Evolutionary conservation across 92 coral and sea anemone species (phyloP).

Genomic region (Virgularia gustaviana): DNA sequence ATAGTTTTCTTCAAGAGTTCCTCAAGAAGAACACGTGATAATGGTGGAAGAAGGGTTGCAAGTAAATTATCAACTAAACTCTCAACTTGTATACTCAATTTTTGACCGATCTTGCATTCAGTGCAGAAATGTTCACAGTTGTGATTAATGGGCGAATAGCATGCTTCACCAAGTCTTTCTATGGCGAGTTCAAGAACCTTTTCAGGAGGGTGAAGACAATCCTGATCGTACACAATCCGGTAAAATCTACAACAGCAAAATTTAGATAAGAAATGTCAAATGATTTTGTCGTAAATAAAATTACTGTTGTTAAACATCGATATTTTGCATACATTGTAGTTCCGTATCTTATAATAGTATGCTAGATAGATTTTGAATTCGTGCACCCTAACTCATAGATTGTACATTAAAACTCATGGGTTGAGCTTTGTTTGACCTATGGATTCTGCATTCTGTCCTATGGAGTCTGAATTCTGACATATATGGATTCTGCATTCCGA

Average conservation of each 20-base stretch:
- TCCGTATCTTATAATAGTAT: too few relatives aligned
- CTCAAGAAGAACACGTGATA: constrained; percentile 20
- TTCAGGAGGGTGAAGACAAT: background rate
- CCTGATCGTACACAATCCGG: constrained; percentile 16
- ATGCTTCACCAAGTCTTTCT: constrained; percentile 14
- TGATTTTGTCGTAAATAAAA: background rate
- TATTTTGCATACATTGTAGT: too few relatives aligned
- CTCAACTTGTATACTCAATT: constrained; percentile 6
- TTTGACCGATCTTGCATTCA: constrained; percentile 22
- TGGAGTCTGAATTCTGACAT: too few relatives aligned
- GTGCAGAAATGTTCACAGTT: constrained; percentile 39
- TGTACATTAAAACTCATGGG: too few relatives aligned
- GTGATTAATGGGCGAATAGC: background rate
- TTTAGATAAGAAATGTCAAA: background rate
- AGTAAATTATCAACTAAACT: background rate
- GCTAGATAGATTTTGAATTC: too few relatives aligned
- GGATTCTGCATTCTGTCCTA: background rate
- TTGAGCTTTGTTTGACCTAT: too few relatives aligned
- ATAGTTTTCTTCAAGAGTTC: constrained; percentile 22
- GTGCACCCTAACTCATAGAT: too few relatives aligned
- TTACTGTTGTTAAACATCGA: too few relatives aligned
- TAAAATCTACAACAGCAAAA: background rate
- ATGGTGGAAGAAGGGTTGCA: constrained; percentile 14
- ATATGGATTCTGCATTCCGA: too few relatives aligned
- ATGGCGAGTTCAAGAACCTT: constrained; percentile 25